Evolutionary conservation across 2,797 vertebrate genomes (phyloP).

Genomic region (Alauda arvensis): DNA sequence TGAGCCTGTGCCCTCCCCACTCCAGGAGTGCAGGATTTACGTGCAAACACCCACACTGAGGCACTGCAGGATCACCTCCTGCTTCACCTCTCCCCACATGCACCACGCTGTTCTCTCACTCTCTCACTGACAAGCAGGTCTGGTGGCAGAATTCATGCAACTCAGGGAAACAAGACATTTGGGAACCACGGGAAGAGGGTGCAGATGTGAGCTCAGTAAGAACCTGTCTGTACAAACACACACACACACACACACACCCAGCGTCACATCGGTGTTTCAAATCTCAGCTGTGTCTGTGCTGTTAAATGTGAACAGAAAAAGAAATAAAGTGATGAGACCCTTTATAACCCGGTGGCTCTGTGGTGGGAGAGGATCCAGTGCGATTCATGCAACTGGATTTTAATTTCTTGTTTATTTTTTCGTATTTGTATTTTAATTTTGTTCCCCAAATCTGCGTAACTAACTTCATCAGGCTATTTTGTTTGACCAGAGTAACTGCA

Average conservation of each 20-base stretch:
- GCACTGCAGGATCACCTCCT: neutral
- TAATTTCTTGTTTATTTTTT: neutral
- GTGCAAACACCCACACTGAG: neutral
- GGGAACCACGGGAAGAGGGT: neutral
- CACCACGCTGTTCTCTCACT: neutral
- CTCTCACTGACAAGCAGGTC: neutral
- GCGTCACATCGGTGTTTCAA: neutral
- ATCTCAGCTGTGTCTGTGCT: slow-evolving; percentile 12
- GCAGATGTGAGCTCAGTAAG: neutral
- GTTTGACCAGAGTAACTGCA: neutral
- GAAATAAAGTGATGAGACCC: slow-evolving; percentile 26
- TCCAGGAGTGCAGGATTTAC: neutral
- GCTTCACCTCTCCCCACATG: neutral
- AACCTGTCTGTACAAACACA: neutral
- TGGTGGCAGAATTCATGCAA: slow-evolving; percentile 13
- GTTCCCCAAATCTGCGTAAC: neutral
- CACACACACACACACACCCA: neutral
- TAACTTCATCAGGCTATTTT: neutral
- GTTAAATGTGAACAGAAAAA: slow-evolving; percentile 39
- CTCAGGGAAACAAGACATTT: slow-evolving; percentile 51
- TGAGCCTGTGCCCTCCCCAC: neutral
- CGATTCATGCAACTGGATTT: fast-evolving
- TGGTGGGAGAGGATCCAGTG: neutral
- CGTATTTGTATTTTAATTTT: neutral
- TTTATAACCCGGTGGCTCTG: neutral